Evolutionary conservation across 1,140 invertebrate species (phyloP).

Genomic region (Epicauta chinensis): DNA sequence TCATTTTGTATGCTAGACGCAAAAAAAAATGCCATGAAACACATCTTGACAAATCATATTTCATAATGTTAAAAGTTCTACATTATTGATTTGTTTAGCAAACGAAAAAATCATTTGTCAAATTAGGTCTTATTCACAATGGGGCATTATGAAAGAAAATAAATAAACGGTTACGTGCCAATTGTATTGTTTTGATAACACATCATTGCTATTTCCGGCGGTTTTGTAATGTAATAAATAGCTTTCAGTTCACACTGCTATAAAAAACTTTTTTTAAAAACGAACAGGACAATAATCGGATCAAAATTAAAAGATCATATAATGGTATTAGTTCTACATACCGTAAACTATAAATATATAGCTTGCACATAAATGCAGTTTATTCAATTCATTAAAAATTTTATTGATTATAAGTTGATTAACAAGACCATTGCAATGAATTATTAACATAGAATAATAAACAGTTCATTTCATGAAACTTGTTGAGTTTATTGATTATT

Average conservation of each 20-base stretch:
- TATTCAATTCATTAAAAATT: too few relatives aligned
- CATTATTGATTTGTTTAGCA: conserved; percentile 6
- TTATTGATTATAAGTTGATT: too few relatives aligned
- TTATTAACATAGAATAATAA: too few relatives aligned
- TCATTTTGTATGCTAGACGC: conserved; percentile 9
- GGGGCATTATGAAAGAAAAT: too few relatives aligned
- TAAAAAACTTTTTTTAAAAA: conserved; percentile 6
- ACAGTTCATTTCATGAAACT: too few relatives aligned
- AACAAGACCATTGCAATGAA: too few relatives aligned
- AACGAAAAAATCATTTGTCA: too few relatives aligned
- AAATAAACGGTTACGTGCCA: conserved; percentile 5
- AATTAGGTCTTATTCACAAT: too few relatives aligned
- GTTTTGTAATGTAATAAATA: conserved; percentile 11
- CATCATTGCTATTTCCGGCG: conserved; percentile 5
- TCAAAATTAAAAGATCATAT: conserved; percentile 10
- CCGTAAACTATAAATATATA: too few relatives aligned
- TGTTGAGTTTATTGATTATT: too few relatives aligned
- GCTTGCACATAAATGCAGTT: too few relatives aligned
- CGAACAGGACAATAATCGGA: neutral
- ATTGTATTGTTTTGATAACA: conserved; percentile 14
- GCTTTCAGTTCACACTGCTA: conserved; percentile 1
- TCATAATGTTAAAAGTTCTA: conserved; percentile 5
- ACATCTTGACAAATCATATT: conserved; percentile 16
- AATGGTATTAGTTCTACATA: conserved; percentile 1
- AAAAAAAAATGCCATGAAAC: conserved; percentile 8